phyloP scores from a whole-genome alignment of 2,888 invertebrate species.

The Andrena minutula region DNA sequence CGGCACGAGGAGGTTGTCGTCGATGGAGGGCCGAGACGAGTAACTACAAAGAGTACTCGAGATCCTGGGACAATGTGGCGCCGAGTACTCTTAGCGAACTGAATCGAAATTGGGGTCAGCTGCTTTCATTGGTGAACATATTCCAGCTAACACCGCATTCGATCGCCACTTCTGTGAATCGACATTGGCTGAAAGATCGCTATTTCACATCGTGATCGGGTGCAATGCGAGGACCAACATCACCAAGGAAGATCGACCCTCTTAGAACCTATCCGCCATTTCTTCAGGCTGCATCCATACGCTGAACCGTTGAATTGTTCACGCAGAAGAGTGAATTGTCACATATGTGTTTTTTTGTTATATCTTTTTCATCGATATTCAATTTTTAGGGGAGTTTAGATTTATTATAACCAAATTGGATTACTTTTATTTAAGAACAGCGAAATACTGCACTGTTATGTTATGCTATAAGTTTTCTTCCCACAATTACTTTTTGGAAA shows the following conservation, averaged over 20 bases:
- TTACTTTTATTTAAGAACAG: too few relatives aligned
- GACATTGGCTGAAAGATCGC: slow-evolving; percentile 59
- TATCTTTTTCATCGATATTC: too few relatives aligned
- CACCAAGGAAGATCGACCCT: slow-evolving; percentile 1
- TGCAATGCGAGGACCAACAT: background rate
- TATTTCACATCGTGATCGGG: slow-evolving; percentile 23
- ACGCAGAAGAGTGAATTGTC: background rate
- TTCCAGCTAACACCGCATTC: slow-evolving; percentile 44
- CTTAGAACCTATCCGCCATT: background rate
- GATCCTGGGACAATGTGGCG: slow-evolving; percentile 71
- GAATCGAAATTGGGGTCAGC: slow-evolving; percentile 74
- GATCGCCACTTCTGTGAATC: slow-evolving; percentile 34
- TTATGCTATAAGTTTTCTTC: too few relatives aligned
- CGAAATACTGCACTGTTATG: too few relatives aligned
- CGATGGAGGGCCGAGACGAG: slow-evolving; percentile 63
- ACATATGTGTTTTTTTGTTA: too few relatives aligned
- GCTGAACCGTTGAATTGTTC: background rate
- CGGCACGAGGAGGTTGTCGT: slow-evolving; percentile 52
- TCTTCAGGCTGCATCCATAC: background rate
- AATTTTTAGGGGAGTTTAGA: too few relatives aligned
- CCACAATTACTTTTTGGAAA: too few relatives aligned
- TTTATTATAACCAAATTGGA: too few relatives aligned
- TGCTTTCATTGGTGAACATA: slow-evolving; percentile 68
- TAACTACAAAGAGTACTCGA: slow-evolving; percentile 65
- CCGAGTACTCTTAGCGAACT: slow-evolving; percentile 58